These are phyloP conservation scores for Electrona antarctica DNA, from an alignment of 2,113 vertebrate species.

Conservation along the genomic window DNA sequence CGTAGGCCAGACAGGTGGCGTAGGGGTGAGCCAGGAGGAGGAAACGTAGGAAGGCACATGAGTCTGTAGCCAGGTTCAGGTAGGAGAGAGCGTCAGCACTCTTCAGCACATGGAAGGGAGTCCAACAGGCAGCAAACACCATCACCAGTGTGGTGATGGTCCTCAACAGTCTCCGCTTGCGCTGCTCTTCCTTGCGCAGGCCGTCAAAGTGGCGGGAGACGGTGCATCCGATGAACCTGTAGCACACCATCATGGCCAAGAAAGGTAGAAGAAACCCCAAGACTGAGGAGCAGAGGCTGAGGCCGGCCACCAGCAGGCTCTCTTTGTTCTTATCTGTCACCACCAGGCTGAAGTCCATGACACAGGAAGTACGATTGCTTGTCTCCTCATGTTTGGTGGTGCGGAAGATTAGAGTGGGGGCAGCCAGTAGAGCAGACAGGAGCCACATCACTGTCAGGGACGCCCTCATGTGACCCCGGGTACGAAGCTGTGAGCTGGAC, in stretches of 20 bases:
- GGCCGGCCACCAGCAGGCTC: no score
- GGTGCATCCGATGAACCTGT: constrained; percentile 82
- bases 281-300: no score
- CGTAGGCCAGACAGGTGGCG: constrained; percentile 85
- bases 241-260: no score
- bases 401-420: no score
- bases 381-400: constrained; percentile 42
- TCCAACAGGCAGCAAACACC: constrained; percentile 85
- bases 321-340: no score
- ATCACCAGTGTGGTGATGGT: constrained; percentile 84
- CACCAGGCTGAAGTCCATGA: constrained; percentile 82
- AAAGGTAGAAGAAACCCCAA: no score
- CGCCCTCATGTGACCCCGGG: constrained; percentile 71
- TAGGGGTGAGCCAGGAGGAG: constrained; percentile 84
- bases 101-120: constrained; percentile 86
- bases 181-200: constrained; percentile 80
- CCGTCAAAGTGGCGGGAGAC: constrained; percentile 84
- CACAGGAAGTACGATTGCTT: constrained; percentile 78
- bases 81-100: constrained; percentile 81
- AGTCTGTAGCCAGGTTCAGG: constrained; percentile 73
- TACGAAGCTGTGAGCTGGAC: constrained; percentile 79
- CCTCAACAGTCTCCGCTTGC: constrained; percentile 82
- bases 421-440: no score
- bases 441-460: no score
- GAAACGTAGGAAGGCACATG: constrained; percentile 78